Evolutionary conservation across 2,888 invertebrate genomes (phyloP), one percentile per base, ranked within the genome.

Genomic region (Dicycla oo): DNA sequence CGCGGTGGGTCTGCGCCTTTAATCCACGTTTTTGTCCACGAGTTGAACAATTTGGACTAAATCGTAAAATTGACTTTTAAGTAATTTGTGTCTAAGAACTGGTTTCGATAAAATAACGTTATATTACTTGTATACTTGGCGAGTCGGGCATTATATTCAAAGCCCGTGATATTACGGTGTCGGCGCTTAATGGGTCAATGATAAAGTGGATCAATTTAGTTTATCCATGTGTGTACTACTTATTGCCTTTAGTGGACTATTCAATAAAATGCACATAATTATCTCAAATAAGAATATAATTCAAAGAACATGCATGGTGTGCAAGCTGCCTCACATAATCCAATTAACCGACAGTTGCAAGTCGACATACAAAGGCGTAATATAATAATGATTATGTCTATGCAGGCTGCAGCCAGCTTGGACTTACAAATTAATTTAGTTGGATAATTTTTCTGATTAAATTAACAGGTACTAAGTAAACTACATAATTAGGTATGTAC

Each of bases 251-350:
- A 26, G 13, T n/a, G 61, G 7, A 68, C 8, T 34, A 51, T 73
- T 26, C n/a, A 82, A 78, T 71, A 58, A 73, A 69, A 73, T 60
- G 13, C 45, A 56, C 5, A 38, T 51, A 3, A 45, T n/a, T n/a
- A n/a, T n/a, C n/a, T 51, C 18, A 34, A 54, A 18, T 58, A 60
- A 15, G 20, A 63, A 47, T 64, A 62, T 75, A 75, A 69, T 63
- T 45, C 15, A 69, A 38, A 54, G 34, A 66, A 51, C 11, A 66
- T 34, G 18, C 53, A 40, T 38, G 26, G 5, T 57, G 26, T 43
- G 51, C 54, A 75, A 75, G 66, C 58, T 70, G 57, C 54, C 43
- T 40, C n/a, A 67, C n/a, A 67, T 67, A 68, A 64, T 63, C n/a
- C 1, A 57, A 66, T 65, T 77, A 77, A 8, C 54, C 26, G 38